Evolutionary conservation across 2,888 invertebrate genomes (phyloP).

Genomic region (Lasioglossum marginatum): DNA sequence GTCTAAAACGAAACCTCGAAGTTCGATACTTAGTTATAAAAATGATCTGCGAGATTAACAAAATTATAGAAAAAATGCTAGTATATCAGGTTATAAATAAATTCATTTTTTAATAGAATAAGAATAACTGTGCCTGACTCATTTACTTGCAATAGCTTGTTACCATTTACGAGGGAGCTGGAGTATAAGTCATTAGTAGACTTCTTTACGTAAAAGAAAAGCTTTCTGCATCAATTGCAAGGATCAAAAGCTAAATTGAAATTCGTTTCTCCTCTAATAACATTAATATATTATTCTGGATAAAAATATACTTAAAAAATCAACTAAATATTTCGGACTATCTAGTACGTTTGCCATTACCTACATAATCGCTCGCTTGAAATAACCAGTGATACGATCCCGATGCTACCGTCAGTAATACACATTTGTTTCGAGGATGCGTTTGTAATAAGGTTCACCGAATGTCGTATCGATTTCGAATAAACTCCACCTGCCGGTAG

Average conservation of each 20-base stretch:
- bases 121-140: neutral
- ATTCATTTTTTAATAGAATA: neutral
- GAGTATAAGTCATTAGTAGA: neutral
- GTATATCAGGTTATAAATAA: neutral
- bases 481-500: slow-evolving; percentile 30
- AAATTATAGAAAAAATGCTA: neutral
- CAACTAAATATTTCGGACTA: too few relatives aligned
- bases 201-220: neutral
- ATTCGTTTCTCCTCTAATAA: neutral
- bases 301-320: neutral
- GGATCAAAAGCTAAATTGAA: neutral
- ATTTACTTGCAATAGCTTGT: neutral
- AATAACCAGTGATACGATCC: neutral
- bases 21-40: too few relatives aligned
- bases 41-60: neutral
- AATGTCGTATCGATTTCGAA: slow-evolving; percentile 41
- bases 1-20: too few relatives aligned
- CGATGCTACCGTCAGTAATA: neutral
- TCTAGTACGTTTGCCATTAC: neutral
- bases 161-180: neutral
- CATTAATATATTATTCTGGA: neutral
- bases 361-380: neutral
- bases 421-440: slow-evolving; percentile 5
- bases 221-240: neutral
- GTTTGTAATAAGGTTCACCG: slow-evolving; percentile 8